These are phyloP conservation scores for Hoplostethus mediterraneus DNA, from an alignment of 2,797 vertebrate genomes.

Conservation along the genomic window DNA sequence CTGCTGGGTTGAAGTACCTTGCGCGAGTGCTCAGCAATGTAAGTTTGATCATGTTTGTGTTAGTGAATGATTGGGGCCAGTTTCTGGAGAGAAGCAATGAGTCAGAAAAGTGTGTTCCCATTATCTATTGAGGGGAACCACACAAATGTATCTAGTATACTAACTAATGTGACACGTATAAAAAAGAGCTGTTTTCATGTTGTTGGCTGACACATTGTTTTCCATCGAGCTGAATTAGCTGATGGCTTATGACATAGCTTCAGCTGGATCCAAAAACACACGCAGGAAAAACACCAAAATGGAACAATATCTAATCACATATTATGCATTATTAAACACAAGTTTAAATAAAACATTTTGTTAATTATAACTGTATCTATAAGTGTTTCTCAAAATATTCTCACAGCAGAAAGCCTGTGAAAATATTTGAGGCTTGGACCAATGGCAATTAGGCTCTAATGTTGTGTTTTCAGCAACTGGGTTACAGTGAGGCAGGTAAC, in stretches of 20 bases:
- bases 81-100: neutral
- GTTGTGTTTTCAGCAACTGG: conserved; percentile 9
- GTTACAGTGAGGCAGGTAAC: neutral
- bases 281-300: conserved; percentile 22
- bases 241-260: neutral
- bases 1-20: conserved; percentile 22
- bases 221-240: neutral
- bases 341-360: conserved; percentile 69
- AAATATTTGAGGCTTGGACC: conserved; percentile 55
- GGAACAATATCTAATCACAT: conserved; percentile 35
- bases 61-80: neutral
- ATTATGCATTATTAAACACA: conserved; percentile 70
- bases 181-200: neutral
- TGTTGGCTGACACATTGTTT: neutral
- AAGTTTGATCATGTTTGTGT: conserved; percentile 13
- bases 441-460: conserved; percentile 31
- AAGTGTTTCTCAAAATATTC: conserved; percentile 65
- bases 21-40: conserved; percentile 5
- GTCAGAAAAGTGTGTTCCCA: neutral
- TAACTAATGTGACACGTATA: neutral
- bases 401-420: conserved; percentile 34
- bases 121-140: neutral
- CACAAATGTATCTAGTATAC: neutral
- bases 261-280: conserved; percentile 5
- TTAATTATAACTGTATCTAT: conserved; percentile 38